Evolutionary conservation across 2,888 invertebrate genomes (phyloP), one percentile per base, ranked within the genome.

Genomic region (Ormyrus nitidulus): DNA sequence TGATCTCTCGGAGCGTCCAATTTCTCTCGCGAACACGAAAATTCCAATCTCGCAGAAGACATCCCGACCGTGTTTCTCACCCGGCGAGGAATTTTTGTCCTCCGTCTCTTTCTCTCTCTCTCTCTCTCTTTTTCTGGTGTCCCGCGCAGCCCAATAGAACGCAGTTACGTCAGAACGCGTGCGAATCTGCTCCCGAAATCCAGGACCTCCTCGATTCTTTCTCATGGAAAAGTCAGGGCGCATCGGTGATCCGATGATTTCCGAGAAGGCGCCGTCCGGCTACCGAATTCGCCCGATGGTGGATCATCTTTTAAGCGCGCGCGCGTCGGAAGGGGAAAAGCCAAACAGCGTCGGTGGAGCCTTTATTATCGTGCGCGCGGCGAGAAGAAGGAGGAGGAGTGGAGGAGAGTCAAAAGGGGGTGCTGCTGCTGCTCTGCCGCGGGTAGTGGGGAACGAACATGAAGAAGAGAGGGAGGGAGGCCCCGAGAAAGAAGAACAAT

Each of bases 401-500:
- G 80, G 80, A 46, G 49, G 44, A 65, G 70, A 62, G 77, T 65
- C 72, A 65, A 74, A 34, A 79, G 79, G 74, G 72, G 75, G 70
- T 79, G 74, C 51, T 19, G 19, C 19, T 34, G 34, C 34, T 34
- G 34, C 34, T 34, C 34, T 34, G 4, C 54, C 53, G 64, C 34
- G 48, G 48, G 68, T 72, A 53, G 65, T 66, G 65, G 71, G 59
- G 61, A 49, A 51, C 11, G 72, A 69, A 74, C 69, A 79, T 56
- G 61, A 48, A 10, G 71, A 66, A 72, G 80, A 79, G 79, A 80
- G 83, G 77, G 81, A 73, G 81, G 77, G 82, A 82, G 79, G 83
- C 83, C 34, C 34, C 81, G 76, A 73, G 83, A 83, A 84, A 83
- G 85, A 83, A 83, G 84, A 83, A 85, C 86, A 85, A 86, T 86